Evolutionary conservation across 2,888 invertebrate genomes (phyloP), one percentile per base, ranked within the genome.

Genomic region (Abrostola triplasia): DNA sequence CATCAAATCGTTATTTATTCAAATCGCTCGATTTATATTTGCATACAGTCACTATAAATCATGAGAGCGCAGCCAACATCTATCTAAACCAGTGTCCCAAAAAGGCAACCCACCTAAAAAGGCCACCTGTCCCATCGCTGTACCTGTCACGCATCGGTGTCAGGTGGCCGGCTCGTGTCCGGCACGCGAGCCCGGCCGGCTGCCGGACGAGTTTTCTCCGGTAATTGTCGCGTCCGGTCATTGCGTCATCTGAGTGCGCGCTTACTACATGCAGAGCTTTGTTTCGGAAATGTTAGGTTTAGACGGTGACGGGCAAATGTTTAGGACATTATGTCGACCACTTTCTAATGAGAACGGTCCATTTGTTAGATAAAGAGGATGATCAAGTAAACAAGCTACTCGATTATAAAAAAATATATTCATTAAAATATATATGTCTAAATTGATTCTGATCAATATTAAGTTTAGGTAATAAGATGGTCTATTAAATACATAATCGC

Each of bases 151-250:
- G 57, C 70, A 64, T 64, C n/a, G 54, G 53, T 58, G 59, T 59
- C 67, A 55, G 53, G 59, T 63, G 76, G 53, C 61, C 65, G 57
- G 62, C 36, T 37, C 58, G 60, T 60, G 74, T 70, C 65, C 67
- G 60, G 64, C 68, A 63, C 79, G 76, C 59, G 71, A 48, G 64
- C 57, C 49, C 12, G 63, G 53, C 55, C 53, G 54, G 57, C 59
- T 35, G 35, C 59, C 62, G 11, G 64, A 58, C 81, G 67, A 64
- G 81, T 80, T 86, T 84, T 84, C 84, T 80, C 85, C 80, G 58
- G 76, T 82, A 80, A 84, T 84, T 75, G 79, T 71, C 52, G 68
- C 72, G 60, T 70, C 73, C 71, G 75, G 71, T 41, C 44, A 24
- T 75, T 75, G 56, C 76, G 59, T 71, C 66, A 66, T 54, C 63